These are phyloP conservation scores for Ictidomys tridecemlineatus DNA, from an alignment of 2,113 vertebrate genomes.

Conservation along the genomic window DNA sequence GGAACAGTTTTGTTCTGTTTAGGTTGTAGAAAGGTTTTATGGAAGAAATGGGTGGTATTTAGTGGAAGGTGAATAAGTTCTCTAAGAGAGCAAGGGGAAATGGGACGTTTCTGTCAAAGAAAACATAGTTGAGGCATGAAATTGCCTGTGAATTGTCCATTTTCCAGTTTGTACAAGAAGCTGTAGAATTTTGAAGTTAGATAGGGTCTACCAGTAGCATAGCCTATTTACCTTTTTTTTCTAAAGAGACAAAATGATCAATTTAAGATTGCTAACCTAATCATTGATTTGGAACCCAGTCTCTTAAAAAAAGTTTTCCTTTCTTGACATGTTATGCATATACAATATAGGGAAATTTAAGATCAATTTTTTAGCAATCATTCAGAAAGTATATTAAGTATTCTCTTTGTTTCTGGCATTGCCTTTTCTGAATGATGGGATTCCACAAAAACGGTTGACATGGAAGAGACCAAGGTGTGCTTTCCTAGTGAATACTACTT, in stretches of 20 bases:
- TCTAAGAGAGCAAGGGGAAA: neutral
- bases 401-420: constrained; percentile 34
- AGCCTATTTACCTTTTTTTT: neutral
- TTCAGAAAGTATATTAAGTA: neutral
- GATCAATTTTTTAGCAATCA: constrained; percentile 14
- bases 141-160: constrained; percentile 21
- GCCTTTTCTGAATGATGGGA: constrained; percentile 30
- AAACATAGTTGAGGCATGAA: neutral
- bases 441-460: constrained; percentile 23
- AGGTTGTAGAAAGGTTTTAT: neutral
- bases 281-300: neutral
- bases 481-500: constrained; percentile 38
- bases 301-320: neutral
- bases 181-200: constrained; percentile 14
- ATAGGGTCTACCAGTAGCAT: neutral
- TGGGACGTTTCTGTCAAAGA: neutral
- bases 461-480: neutral
- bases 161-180: constrained; percentile 31
- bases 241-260: neutral
- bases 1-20: neutral
- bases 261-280: neutral
- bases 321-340: constrained; percentile 1
- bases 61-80: constrained; percentile 15
- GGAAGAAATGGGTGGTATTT: constrained; percentile 7
- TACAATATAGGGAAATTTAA: constrained; percentile 29